Evolutionary conservation across 2,888 invertebrate species (phyloP), one percentile per base, ranked within the genome.

Genomic region (Gnatocerus cornutus): DNA sequence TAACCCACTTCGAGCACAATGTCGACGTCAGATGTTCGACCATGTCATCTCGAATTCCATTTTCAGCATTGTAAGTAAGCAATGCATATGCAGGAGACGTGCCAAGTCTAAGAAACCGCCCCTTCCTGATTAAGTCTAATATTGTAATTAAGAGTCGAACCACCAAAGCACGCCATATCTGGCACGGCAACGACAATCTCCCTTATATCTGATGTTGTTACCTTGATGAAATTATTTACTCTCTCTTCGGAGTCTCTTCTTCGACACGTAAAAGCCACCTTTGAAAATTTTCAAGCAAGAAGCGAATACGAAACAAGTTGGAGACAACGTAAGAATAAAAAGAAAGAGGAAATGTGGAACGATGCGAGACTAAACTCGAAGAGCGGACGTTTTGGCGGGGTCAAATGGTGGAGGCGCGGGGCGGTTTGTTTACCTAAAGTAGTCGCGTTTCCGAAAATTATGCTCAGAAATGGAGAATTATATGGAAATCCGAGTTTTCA

Each of bases 121-220:
- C 76, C 77, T 78, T 78, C 74, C 78, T 79, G 78, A 79, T 79
- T 79, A 79, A 78, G 76, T 77, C 77, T 77, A 77, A 79, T 78
- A 78, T 79, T 77, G 78, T 76, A 79, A 78, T 77, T 77, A 77
- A 77, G 74, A 76, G 76, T 76, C 74, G 74, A 76, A 76, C 76
- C 76, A 58, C 74, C 73, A 72, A 76, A 75, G 71, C 72, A 69
- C 66, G 66, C 71, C 66, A 68, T 71, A 71, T 71, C 58, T 67
- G 48, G 53, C 59, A 33, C 63, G 59, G 46, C 46, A 48, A 62
- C 68, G 62, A 68, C 62, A 53, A 61, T 69, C 65, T 55, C 55
- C 58, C 65, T 55, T 59, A 58, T 67, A 68, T 58, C 62, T 69
- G 64, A 64, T 64, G 69, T 69, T 69, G 69, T 69, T 70, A 66